Conservation (phyloP, 2,888 invertebrate species). For the Ophraella communa region DNA sequence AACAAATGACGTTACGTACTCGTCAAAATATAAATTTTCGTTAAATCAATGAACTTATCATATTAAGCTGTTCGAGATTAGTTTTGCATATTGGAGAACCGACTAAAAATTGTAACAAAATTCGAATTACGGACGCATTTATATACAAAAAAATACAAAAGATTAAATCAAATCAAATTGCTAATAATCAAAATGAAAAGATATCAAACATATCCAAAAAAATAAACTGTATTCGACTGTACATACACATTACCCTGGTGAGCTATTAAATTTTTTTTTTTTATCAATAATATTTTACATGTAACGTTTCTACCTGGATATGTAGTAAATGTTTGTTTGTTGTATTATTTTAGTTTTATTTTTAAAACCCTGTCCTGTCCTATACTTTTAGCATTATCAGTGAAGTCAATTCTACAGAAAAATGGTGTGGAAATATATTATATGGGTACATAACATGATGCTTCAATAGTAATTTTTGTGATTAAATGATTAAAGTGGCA, state of each 20-base stretch:
- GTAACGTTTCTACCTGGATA: conserved; percentile 52
- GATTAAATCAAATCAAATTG: conserved; percentile 16
- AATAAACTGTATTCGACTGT: conserved; percentile 24
- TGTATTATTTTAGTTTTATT: conserved; percentile 41
- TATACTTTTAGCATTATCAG: no score
- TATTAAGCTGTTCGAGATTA: no score
- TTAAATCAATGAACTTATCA: no score
- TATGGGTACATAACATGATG: no score
- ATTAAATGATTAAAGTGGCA: no score
- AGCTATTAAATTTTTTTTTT: conserved; percentile 30
- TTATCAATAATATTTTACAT: conserved; percentile 36
- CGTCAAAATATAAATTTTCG: no score
- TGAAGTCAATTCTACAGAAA: no score
- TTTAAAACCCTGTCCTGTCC: background rate
- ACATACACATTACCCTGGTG: conserved; percentile 27
- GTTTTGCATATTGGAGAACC: background rate
- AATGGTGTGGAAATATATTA: no score
- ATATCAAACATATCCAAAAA: conserved; percentile 34
- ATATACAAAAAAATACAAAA: background rate
- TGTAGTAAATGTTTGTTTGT: conserved; percentile 52
- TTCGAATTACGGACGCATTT: background rate
- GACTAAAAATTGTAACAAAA: background rate
- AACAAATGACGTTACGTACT: no score
- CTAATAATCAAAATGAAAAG: conserved; percentile 32
- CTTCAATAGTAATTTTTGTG: no score